Evolutionary conservation across 2,888 invertebrate species (phyloP).

Genomic region (Lepidocyrtinus sp.): DNA sequence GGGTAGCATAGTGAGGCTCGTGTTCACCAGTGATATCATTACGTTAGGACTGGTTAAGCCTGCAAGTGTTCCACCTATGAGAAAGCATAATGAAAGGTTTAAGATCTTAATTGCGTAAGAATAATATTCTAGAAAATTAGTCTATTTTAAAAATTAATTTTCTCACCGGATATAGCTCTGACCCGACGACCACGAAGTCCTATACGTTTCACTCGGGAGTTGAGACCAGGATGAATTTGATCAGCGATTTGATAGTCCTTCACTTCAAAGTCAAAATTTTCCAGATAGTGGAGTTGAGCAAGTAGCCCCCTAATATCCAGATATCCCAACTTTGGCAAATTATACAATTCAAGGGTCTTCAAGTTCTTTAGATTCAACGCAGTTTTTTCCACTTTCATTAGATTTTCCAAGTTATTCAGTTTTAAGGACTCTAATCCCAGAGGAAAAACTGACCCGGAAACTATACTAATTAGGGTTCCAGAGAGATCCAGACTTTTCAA

Average conservation of each 20-base stretch:
- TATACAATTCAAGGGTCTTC: slow-evolving; percentile 80
- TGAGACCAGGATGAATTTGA: slow-evolving; percentile 79
- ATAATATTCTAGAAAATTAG: neutral
- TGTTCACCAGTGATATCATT: slow-evolving; percentile 83
- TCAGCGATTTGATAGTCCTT: slow-evolving; percentile 83
- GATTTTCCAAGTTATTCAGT: slow-evolving; percentile 79
- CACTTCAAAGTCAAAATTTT: slow-evolving; percentile 86
- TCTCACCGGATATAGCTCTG: slow-evolving; percentile 79
- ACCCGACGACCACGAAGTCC: slow-evolving; percentile 66
- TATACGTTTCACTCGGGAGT: slow-evolving; percentile 65
- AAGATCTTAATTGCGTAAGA: too few species aligned
- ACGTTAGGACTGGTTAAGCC: slow-evolving; percentile 80
- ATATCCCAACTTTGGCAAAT: slow-evolving; percentile 82
- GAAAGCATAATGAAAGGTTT: too few species aligned
- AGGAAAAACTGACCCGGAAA: slow-evolving; percentile 83
- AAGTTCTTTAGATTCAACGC: slow-evolving; percentile 85
- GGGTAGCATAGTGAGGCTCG: slow-evolving; percentile 84
- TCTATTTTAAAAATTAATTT: slow-evolving; percentile 73
- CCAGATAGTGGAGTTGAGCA: slow-evolving; percentile 82
- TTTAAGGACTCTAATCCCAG: slow-evolving; percentile 77
- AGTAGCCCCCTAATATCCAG: slow-evolving; percentile 86
- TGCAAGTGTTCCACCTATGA: slow-evolving; percentile 34
- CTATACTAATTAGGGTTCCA: slow-evolving; percentile 83
- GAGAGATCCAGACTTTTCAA: slow-evolving; percentile 85
- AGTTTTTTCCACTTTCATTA: slow-evolving; percentile 85